Conservation (phyloP, 2,113 vertebrate species). For the Barnardius zonarius region DNA sequence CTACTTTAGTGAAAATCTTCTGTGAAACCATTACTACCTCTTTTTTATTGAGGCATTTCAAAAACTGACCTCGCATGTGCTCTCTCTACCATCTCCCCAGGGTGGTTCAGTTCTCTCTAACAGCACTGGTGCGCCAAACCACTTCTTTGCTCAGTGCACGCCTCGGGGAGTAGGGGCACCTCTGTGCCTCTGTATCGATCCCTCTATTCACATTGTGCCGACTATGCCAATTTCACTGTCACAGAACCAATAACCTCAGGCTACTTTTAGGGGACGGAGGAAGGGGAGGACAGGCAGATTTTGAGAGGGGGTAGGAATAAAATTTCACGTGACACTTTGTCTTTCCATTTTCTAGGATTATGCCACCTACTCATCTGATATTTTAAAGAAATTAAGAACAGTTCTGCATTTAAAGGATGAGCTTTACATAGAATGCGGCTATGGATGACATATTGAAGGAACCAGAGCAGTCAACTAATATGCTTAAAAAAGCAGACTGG, state of each 20-base stretch:
- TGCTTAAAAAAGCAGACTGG: not conserved
- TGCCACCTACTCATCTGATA: accelerated
- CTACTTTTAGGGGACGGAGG: not conserved
- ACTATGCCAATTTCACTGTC: not conserved
- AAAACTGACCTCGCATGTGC: not conserved
- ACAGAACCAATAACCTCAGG: not conserved
- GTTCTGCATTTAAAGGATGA: not conserved
- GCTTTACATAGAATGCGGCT: not conserved
- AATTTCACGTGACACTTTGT: not conserved
- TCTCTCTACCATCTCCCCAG: not conserved
- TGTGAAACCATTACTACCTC: not conserved
- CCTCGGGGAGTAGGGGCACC: not conserved
- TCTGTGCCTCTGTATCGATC: not conserved
- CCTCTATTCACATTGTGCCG: not conserved
- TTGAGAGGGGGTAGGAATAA: not conserved
- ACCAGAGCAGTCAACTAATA: not conserved
- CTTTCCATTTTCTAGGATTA: not conserved
- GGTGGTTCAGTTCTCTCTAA: not conserved
- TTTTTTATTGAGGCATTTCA: not conserved
- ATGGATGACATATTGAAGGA: not conserved
- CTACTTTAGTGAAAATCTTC: not conserved
- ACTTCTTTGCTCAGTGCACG: not conserved
- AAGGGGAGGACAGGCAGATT: not conserved
- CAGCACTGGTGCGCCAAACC: not conserved
- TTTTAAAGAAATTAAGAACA: not conserved